Conservation (phyloP, 2,113 vertebrate species). For the Noctilio leporinus region DNA sequence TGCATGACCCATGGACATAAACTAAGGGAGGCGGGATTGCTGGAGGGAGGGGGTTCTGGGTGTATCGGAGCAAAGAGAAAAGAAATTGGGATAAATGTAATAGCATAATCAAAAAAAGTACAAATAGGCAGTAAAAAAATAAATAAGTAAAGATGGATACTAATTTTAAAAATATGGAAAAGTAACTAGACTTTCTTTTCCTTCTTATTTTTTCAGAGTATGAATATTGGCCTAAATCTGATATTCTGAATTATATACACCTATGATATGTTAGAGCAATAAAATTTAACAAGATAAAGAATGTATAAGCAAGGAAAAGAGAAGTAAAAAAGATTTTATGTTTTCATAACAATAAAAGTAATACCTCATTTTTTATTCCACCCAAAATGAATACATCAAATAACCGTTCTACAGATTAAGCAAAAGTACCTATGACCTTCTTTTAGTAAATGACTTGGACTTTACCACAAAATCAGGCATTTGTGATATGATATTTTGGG, state of each 20-base stretch:
- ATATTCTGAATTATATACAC: background rate
- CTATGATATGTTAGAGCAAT: background rate
- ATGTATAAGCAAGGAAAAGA: background rate
- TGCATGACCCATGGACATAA: too few relatives aligned
- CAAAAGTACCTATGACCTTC: background rate
- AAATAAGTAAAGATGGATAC: too few relatives aligned
- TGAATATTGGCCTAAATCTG: background rate
- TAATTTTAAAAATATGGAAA: background rate
- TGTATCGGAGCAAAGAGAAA: too few relatives aligned
- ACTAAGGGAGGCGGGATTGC: too few relatives aligned
- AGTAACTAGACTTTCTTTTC: slow-evolving; percentile 14
- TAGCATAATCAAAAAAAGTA: too few relatives aligned
- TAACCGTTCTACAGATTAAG: background rate
- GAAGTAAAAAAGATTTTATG: background rate
- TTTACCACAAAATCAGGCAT: background rate
- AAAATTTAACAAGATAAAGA: background rate
- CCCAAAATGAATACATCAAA: background rate
- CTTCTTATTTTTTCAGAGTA: background rate
- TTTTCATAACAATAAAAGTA: background rate
- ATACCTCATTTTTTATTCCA: background rate
- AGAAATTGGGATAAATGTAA: too few relatives aligned
- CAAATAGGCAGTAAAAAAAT: too few relatives aligned
- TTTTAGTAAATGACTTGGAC: background rate
- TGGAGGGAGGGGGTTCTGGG: too few relatives aligned
- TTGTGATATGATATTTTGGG: background rate